Conservation (phyloP, 2,113 vertebrate genomes). For the Climacteris rufus region DNA sequence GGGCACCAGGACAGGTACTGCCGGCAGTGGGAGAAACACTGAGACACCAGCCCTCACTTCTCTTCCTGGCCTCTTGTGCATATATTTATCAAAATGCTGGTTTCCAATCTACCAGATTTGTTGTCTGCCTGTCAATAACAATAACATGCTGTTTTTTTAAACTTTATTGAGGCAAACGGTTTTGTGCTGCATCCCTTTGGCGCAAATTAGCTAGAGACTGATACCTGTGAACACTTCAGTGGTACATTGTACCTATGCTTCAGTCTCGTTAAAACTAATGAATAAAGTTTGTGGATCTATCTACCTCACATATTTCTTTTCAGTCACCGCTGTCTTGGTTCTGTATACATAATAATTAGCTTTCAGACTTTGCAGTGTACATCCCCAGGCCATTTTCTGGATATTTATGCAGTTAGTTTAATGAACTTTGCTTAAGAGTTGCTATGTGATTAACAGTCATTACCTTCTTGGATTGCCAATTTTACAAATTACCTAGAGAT, state of each 20-base stretch:
- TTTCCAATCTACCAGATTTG: background rate
- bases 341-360: background rate
- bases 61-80: accelerated
- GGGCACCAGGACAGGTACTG: accelerated
- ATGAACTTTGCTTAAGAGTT: background rate
- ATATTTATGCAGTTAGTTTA: background rate
- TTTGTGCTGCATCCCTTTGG: background rate
- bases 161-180: background rate
- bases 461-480: background rate
- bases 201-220: background rate
- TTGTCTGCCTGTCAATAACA: background rate
- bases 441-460: background rate
- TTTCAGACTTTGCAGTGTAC: background rate
- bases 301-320: background rate
- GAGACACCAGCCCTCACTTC: accelerated
- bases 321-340: background rate
- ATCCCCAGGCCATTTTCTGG: background rate
- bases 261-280: background rate
- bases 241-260: background rate
- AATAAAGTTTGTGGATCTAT: background rate
- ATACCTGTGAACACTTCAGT: background rate
- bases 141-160: background rate
- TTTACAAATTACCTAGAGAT: background rate
- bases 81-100: accelerated
- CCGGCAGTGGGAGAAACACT: accelerated